Evolutionary conservation across 1,140 invertebrate species (phyloP).

Genomic region (Meteorus sp.): DNA sequence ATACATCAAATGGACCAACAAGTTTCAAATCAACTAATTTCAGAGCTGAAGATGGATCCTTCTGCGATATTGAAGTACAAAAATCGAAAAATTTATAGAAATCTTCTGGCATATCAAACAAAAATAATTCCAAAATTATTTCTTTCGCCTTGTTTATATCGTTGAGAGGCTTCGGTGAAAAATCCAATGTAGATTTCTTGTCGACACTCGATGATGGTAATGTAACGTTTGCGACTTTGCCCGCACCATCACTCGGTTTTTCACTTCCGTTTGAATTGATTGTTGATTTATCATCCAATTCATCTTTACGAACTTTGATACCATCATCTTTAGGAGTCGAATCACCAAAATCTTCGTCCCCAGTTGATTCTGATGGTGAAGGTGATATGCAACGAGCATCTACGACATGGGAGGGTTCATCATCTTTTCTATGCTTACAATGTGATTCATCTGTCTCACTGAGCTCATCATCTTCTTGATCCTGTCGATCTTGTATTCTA

Average conservation of each 20-base stretch:
- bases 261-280: too few species aligned
- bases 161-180: not conserved
- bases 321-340: not conserved
- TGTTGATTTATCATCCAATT: constrained; percentile 38
- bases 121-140: constrained; percentile 74
- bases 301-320: too few species aligned
- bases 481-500: constrained; percentile 13
- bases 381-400: constrained; percentile 11
- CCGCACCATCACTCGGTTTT: too few species aligned
- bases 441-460: not conserved
- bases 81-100: constrained; percentile 86
- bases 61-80: constrained; percentile 66
- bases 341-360: not conserved
- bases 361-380: constrained; percentile 7
- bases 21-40: constrained; percentile 69
- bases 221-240: too few species aligned
- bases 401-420: not conserved
- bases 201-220: too few species aligned
- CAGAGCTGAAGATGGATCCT: constrained; percentile 68
- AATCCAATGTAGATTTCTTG: too few species aligned
- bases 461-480: not conserved
- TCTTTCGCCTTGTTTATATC: constrained; percentile 41
- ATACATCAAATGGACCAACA: constrained; percentile 86
- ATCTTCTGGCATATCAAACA: constrained; percentile 86
- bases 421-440: constrained; percentile 18